Evolutionary conservation across 2,888 invertebrate genomes (phyloP), one percentile per base, ranked within the genome.

Genomic region (Synanthedon formicaeformis): DNA sequence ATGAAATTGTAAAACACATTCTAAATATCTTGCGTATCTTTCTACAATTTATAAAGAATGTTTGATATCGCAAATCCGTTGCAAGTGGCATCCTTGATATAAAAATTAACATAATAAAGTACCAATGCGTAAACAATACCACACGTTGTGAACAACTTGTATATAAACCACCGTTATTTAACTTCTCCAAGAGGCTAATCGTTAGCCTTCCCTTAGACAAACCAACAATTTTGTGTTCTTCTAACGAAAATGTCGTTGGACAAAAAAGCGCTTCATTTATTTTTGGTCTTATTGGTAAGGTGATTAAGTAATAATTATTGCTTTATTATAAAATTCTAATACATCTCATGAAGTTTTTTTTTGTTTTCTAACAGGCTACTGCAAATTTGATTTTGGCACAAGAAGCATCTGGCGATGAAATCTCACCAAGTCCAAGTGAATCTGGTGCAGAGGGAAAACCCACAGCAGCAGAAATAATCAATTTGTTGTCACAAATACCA

Each of bases 321-420:
- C 45, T n/a, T 5, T 45, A 12, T 45, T 45, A 45, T 34, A 10
- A 34, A 34, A 4, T 45, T 45, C 2, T 45, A 45, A 45, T 45
- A 14, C 2, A 45, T 13, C 13, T 45, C 13, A 45, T 45, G 14
- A 13, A 6, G 14, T 13, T 45, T n/a, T 41, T n/a, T 16, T 45
- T 14, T 45, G 13, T 45, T n/a, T 45, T 8, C 1, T 45, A 6
- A 45, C 57, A 71, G 70, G 58, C 63, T 48, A 64, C 65, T 41
- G 59, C 61, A 12, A 59, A 65, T 52, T 49, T 63, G 4, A 63
- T 66, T 51, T 58, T 65, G n/a, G 66, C 69, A 13, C 61, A 70
- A 41, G 62, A 66, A 34, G 53, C 58, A 2, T 51, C 56, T 50
- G 56, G 55, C 45, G n/a, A 50, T 52, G 55, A 2, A 55, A 53